phyloP scores from a whole-genome alignment of 1,140 invertebrate species.

The Ceratosolen fusciceps region DNA sequence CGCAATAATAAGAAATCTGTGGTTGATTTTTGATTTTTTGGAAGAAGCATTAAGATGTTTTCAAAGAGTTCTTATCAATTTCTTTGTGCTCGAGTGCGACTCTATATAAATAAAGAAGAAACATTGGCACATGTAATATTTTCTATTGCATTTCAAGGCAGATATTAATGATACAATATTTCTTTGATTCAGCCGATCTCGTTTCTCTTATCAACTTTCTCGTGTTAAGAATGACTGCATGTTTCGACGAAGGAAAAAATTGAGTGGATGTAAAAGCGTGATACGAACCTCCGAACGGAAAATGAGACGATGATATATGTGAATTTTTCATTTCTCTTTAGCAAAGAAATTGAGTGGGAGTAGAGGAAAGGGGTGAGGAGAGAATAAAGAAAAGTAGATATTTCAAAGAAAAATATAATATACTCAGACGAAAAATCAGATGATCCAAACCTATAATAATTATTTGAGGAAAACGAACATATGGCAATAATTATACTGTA shows the following conservation, averaged over 20 bases:
- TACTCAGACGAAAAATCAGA: background rate
- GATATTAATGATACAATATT: constrained; percentile 66
- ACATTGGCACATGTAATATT: constrained; percentile 46
- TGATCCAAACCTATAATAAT: constrained; percentile 41
- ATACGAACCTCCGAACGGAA: background rate
- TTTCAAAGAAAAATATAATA: constrained; percentile 24
- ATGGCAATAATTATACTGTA: constrained; percentile 39
- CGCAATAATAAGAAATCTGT: constrained; percentile 30
- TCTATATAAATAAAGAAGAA: constrained; percentile 19
- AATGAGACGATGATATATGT: constrained; percentile 23
- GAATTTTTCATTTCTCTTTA: constrained; percentile 32
- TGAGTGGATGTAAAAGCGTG: background rate
- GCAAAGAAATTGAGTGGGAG: background rate
- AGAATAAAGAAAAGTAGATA: constrained; percentile 5
- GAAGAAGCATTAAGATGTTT: constrained; percentile 16
- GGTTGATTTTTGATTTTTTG: background rate
- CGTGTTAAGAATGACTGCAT: constrained; percentile 28
- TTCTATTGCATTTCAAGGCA: constrained; percentile 60
- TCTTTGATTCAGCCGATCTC: constrained; percentile 62
- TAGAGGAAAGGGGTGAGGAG: background rate
- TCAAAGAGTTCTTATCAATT: constrained; percentile 22
- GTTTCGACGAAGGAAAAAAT: constrained; percentile 23
- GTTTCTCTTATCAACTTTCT: constrained; percentile 58
- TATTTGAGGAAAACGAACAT: constrained; percentile 26
- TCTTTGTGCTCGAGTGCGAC: constrained; percentile 31